Percentiles rank a stretch among this genome's conserved stretches.
phyloP scores from a whole-genome alignment of 1,140 invertebrate species.

The Lamellibrachia luymesi region DNA sequence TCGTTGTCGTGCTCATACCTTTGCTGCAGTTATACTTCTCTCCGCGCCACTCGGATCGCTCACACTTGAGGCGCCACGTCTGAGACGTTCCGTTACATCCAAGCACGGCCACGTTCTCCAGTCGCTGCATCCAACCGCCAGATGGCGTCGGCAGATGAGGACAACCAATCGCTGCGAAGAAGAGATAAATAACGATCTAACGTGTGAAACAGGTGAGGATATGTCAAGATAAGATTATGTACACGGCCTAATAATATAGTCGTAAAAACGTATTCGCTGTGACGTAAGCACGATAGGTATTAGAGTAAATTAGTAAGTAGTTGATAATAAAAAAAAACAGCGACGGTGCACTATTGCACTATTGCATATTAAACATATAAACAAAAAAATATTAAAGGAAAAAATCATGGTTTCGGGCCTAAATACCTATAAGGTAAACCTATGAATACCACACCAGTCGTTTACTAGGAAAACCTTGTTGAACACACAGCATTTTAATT shows the following conservation, averaged over 20 bases:
- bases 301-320: not conserved
- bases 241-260: not conserved
- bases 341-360: not conserved
- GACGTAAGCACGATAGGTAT: not conserved
- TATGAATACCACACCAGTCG: too few relatives aligned
- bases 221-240: not conserved
- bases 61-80: constrained; percentile 15
- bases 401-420: too few relatives aligned
- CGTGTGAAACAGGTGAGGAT: not conserved
- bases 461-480: too few relatives aligned
- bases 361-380: too few relatives aligned
- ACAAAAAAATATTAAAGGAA: too few relatives aligned
- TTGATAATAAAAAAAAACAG: not conserved
- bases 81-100: constrained; percentile 13
- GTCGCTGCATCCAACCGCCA: constrained; percentile 8
- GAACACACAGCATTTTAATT: too few relatives aligned
- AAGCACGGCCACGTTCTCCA: constrained; percentile 11
- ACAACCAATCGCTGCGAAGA: constrained; percentile 8
- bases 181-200: not conserved
- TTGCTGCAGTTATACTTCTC: constrained; percentile 16
- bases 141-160: constrained; percentile 6
- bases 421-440: too few relatives aligned
- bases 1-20: not conserved
- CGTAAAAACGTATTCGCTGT: not conserved
- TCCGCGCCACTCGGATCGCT: not conserved